Percentiles rank a stretch among this genome's conserved stretches.
These are phyloP conservation scores for Congeria kusceri DNA, from an alignment of 2,888 invertebrate genomes.

Conservation along the genomic window DNA sequence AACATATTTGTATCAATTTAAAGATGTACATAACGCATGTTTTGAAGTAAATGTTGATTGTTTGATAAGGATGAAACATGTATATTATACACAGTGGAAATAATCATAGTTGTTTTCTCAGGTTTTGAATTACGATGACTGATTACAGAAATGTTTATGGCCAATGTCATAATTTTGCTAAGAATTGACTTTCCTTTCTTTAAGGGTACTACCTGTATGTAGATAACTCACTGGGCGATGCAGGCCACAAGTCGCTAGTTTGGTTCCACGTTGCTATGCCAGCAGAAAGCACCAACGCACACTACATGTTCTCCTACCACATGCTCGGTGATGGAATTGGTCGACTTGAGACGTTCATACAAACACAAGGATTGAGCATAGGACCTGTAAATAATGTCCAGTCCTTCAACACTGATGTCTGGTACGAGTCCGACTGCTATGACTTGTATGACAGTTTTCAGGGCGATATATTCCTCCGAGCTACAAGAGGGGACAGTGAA, in stretches of 20 bases:
- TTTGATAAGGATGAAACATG: too few relatives aligned
- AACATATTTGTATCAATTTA: too few relatives aligned
- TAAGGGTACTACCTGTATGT: slow-evolving; percentile 16
- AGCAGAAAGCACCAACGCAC: neutral
- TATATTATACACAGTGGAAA: too few relatives aligned
- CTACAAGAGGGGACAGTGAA: slow-evolving; percentile 1
- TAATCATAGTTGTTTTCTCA: too few relatives aligned
- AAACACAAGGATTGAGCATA: neutral
- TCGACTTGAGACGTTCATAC: slow-evolving; percentile 3
- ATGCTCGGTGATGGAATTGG: slow-evolving; percentile 5
- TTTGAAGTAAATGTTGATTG: too few relatives aligned
- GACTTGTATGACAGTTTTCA: slow-evolving; percentile 5
- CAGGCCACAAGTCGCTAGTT: slow-evolving; percentile 5
- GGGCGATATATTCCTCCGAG: slow-evolving; percentile 18
- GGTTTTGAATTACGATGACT: too few relatives aligned
- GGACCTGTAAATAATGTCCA: neutral
- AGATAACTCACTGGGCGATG: slow-evolving; percentile 21
- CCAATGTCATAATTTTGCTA: too few relatives aligned
- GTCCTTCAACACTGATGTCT: neutral
- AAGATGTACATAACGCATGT: too few relatives aligned
- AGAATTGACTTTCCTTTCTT: too few relatives aligned
- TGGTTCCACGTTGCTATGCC: slow-evolving; percentile 6
- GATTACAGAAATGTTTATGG: too few relatives aligned
- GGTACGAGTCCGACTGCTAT: slow-evolving; percentile 13
- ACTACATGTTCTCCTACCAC: slow-evolving; percentile 13